phyloP scores from a whole-genome alignment of 2,888 invertebrate species.

The Parnassius glacialis region DNA sequence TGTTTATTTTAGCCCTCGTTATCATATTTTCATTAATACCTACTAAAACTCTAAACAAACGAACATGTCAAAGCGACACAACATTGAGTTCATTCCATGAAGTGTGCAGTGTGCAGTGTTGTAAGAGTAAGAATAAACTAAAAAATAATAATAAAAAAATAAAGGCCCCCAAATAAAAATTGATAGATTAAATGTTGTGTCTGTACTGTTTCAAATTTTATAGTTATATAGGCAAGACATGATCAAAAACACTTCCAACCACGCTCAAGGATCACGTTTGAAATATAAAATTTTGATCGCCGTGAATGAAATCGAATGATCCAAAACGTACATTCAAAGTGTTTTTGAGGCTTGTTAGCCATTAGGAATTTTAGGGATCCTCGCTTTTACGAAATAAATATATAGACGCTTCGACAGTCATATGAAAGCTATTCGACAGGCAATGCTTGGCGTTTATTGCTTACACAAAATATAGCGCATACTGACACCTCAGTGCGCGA shows the following conservation, averaged over 20 bases:
- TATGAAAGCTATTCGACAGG: neutral
- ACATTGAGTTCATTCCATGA: slow-evolving; percentile 3
- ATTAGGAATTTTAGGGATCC: neutral
- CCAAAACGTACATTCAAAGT: slow-evolving; percentile 4
- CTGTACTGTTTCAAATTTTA: slow-evolving; percentile 10
- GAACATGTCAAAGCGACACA: slow-evolving; percentile 13
- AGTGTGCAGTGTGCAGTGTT: slow-evolving; percentile 14
- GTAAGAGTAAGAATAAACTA: slow-evolving; percentile 1
- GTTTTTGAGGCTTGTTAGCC: neutral
- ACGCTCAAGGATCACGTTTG: slow-evolving; percentile 1
- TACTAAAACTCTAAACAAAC: slow-evolving; percentile 8
- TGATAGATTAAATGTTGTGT: neutral
- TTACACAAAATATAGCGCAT: neutral
- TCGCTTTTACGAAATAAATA: neutral
- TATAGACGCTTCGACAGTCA: neutral
- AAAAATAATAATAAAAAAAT: neutral
- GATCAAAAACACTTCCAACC: slow-evolving; percentile 10
- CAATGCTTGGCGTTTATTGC: neutral
- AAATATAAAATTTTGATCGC: slow-evolving; percentile 1
- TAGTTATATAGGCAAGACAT: neutral
- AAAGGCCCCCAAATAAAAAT: slow-evolving; percentile 14
- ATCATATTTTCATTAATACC: slow-evolving; percentile 3
- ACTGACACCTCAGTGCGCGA: slow-evolving; percentile 1
- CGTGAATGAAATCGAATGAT: neutral
- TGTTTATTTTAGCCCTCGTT: slow-evolving; percentile 6